Conservation (phyloP, 2,888 invertebrate genomes). For the Linnaemya vulpina region DNA sequence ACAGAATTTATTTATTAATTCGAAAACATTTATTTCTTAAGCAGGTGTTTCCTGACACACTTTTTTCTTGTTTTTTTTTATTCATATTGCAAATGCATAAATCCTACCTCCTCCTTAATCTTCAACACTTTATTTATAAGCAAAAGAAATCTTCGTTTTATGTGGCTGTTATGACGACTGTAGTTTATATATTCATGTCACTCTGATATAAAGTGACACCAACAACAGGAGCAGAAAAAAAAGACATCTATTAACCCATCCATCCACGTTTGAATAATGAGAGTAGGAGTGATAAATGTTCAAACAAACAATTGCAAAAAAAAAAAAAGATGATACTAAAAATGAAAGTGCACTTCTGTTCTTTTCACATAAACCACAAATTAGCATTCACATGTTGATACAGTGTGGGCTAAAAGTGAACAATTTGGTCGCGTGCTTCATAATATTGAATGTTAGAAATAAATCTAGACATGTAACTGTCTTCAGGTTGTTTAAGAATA, state of each 20-base stretch:
- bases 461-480: too few relatives aligned
- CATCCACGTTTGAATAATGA: background rate
- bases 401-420: background rate
- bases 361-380: background rate
- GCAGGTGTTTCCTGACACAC: constrained; percentile 6
- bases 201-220: too few relatives aligned
- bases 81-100: too few relatives aligned
- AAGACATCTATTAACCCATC: background rate
- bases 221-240: too few relatives aligned
- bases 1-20: background rate
- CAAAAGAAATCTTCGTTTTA: background rate
- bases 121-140: too few relatives aligned
- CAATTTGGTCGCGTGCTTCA: too few relatives aligned
- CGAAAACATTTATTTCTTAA: background rate
- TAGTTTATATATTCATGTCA: too few relatives aligned
- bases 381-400: background rate
- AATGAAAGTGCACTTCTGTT: background rate
- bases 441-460: too few relatives aligned
- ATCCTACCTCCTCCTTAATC: background rate
- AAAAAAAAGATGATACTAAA: background rate
- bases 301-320: background rate
- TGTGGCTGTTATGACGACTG: background rate
- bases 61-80: background rate
- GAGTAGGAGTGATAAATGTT: background rate
- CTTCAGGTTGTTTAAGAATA: too few relatives aligned